Percentiles rank a stretch among this genome's conserved stretches.
These are phyloP conservation scores for Trinorchestia longiramus DNA, from an alignment of 1,140 invertebrate genomes.

Conservation along the genomic window DNA sequence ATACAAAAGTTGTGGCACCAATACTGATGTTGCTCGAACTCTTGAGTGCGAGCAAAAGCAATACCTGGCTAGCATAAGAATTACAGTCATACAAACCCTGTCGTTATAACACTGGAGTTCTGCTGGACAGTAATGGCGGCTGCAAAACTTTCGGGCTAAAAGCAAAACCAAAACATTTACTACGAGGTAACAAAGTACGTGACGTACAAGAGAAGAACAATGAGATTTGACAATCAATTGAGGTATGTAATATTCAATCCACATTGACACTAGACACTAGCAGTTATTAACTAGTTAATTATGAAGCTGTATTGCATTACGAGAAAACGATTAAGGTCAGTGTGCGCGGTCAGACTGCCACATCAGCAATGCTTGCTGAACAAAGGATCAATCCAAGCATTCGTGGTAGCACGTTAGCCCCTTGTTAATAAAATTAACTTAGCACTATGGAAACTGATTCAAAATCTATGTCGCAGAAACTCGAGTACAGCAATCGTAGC, in stretches of 20 bases:
- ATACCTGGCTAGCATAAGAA: too few relatives aligned
- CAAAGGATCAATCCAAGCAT: not conserved
- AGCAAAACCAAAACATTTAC: too few relatives aligned
- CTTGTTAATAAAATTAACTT: not conserved
- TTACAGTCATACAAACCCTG: too few relatives aligned
- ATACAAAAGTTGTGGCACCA: too few relatives aligned
- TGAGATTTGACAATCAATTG: not conserved
- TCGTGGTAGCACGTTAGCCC: not conserved
- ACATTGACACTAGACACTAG: not conserved
- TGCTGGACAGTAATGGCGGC: too few relatives aligned
- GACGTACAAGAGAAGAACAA: not conserved
- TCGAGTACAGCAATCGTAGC: too few relatives aligned
- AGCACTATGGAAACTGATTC: too few relatives aligned
- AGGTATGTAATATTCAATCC: not conserved
- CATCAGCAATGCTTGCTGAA: not conserved
- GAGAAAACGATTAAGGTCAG: not conserved
- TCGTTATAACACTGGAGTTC: too few relatives aligned
- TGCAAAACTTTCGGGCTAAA: too few relatives aligned
- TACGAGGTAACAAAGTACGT: not conserved
- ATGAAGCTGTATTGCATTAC: not conserved
- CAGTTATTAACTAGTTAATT: not conserved
- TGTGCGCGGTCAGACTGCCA: not conserved
- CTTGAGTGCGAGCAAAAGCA: too few relatives aligned
- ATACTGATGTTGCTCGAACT: too few relatives aligned
- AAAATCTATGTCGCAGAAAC: too few relatives aligned